A percentile compares a stretch with the other conserved stretches of the same genome.
phyloP scores from a whole-genome alignment of 2,797 vertebrate species.

The Otus scops region DNA sequence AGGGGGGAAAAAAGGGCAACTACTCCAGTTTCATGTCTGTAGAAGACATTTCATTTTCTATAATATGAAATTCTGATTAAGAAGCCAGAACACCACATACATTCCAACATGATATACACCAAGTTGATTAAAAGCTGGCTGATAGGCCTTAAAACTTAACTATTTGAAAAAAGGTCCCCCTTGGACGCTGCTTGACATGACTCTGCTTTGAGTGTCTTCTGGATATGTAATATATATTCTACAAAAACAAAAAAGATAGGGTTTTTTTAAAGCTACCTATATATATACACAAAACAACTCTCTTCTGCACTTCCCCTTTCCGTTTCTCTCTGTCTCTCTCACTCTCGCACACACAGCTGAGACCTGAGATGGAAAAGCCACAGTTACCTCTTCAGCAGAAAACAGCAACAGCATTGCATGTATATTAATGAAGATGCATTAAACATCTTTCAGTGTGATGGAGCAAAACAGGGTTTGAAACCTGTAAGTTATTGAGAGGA shows the following conservation, averaged over 20 bases:
- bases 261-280: not conserved
- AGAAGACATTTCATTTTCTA: not conserved
- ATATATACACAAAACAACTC: not conserved
- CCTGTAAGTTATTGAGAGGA: slow-evolving; percentile 47
- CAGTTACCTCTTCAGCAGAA: slow-evolving; percentile 53
- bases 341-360: not conserved
- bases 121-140: not conserved
- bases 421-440: slow-evolving; percentile 74
- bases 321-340: not conserved
- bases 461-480: slow-evolving; percentile 66
- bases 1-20: not conserved
- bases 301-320: not conserved
- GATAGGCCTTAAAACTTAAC: not conserved
- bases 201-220: not conserved
- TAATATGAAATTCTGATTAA: not conserved
- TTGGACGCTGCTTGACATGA: not conserved
- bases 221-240: not conserved
- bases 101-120: not conserved
- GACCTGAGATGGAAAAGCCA: slow-evolving; percentile 40
- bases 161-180: not conserved
- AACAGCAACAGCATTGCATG: slow-evolving; percentile 73
- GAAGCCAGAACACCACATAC: not conserved
- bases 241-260: not conserved
- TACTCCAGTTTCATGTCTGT: not conserved
- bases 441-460: slow-evolving; percentile 65